Percentiles rank a stretch among this genome's conserved stretches.
Conservation (phyloP, 1,140 invertebrate species). For the Goniozus legneri region DNA sequence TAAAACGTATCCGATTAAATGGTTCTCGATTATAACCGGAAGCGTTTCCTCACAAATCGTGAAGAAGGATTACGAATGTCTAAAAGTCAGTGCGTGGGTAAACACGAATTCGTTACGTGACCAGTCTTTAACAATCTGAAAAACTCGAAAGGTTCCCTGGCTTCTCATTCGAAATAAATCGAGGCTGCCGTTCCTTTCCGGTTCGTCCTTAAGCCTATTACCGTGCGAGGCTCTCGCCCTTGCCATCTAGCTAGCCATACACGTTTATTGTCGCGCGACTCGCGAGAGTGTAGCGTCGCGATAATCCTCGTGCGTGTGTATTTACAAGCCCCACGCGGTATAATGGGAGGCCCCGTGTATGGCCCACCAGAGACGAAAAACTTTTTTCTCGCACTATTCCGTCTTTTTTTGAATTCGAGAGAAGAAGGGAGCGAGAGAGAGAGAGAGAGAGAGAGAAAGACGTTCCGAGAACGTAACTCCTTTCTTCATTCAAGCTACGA, state of each 20-base stretch:
- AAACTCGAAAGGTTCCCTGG: too few species aligned
- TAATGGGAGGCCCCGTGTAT: slow-evolving; percentile 13
- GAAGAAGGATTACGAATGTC: too few species aligned
- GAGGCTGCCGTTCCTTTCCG: slow-evolving; percentile 20
- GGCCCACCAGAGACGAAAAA: slow-evolving; percentile 24
- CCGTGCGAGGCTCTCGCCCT: not conserved
- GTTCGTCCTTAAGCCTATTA: slow-evolving; percentile 31
- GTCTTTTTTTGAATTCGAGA: slow-evolving; percentile 10
- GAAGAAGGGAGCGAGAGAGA: not conserved
- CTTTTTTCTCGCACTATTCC: slow-evolving; percentile 18
- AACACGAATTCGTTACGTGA: slow-evolving; percentile 32
- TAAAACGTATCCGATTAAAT: too few species aligned
- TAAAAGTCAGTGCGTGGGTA: slow-evolving; percentile 28
- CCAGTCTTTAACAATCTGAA: slow-evolving; percentile 27
- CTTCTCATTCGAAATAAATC: slow-evolving; percentile 26
- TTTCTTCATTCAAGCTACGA: slow-evolving; percentile 25
- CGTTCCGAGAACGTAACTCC: slow-evolving; percentile 24
- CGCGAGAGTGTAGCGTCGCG: slow-evolving; percentile 30
- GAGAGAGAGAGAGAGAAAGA: slow-evolving; percentile 4
- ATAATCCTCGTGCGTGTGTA: slow-evolving; percentile 28
- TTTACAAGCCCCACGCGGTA: slow-evolving; percentile 25
- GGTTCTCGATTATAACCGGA: not conserved
- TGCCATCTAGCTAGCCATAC: slow-evolving; percentile 15
- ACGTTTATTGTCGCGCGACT: slow-evolving; percentile 25
- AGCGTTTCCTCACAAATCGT: too few species aligned